phyloP scores from a whole-genome alignment of 2,888 invertebrate species.

The Nemurella pictetii region DNA sequence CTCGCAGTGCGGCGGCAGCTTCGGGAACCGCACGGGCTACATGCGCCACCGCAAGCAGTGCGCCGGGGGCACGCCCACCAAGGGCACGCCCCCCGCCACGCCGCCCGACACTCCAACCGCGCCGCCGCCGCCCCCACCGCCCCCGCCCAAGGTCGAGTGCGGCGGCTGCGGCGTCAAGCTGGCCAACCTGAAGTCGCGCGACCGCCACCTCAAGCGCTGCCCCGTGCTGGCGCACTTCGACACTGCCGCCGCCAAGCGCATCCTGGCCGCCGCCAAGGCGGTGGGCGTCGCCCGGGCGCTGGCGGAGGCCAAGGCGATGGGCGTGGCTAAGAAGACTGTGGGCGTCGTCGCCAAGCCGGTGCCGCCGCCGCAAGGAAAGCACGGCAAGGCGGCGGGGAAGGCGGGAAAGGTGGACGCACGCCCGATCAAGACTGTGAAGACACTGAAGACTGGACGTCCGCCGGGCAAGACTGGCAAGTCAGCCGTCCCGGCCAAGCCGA shows the following conservation, averaged over 20 bases:
- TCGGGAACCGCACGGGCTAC: conserved; percentile 4
- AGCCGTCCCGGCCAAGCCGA: no score
- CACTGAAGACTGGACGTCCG: no score
- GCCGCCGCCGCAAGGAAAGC: no score
- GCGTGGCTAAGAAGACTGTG: background rate
- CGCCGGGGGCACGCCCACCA: background rate
- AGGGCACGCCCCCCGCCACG: background rate
- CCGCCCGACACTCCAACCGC: no score
- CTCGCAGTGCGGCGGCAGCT: background rate
- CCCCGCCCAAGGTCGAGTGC: no score
- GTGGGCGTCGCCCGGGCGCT: background rate
- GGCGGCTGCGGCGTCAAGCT: background rate
- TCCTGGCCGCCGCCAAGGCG: background rate
- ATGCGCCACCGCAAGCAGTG: conserved; percentile 1
- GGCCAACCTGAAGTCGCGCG: background rate
- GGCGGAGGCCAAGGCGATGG: no score
- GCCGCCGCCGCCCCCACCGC: no score
- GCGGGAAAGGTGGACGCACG: no score
- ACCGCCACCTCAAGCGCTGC: background rate
- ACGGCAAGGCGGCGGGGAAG: no score
- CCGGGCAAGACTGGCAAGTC: background rate
- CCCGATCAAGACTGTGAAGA: no score
- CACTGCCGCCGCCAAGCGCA: background rate
- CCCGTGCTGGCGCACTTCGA: background rate
- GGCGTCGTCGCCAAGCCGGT: background rate